Base-by-base conservation (phyloP, 2,113 vertebrate genomes). In the Eupsittula cactorum region DNA sequence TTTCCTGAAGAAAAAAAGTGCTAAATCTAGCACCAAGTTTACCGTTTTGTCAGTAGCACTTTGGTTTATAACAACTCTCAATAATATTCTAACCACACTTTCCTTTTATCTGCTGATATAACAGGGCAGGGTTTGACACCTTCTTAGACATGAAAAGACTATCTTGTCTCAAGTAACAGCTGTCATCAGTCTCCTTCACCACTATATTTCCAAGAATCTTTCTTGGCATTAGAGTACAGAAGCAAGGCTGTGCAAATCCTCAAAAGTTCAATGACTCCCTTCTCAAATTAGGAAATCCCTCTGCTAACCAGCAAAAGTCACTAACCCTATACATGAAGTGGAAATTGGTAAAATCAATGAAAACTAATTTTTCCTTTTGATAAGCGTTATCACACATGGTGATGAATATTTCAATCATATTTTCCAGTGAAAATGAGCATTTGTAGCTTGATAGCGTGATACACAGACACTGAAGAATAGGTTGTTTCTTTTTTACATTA, bases 131-230 rank as follows among this genome's bases (percentile, higher is more conserved):
- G 49, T 55, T 93, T 93, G 89, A 98, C 99, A 99, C 98, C 98
- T 98, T 97, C 94, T 95, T 98, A 98, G 98, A 98, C 98, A 98
- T 99, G 98, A 98, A 98, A 98, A 96, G 95, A 92, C 95, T 71
- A 95, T 92, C 95, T 65, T 76, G 95, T 95, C 94, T 96, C 88
- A 77, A 84, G 74, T 93, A 95, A 95, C 96, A 97, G 92, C 95
- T 97, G 53, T 53, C 80, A 31, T 92, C 78, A 81, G 55, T 69
- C 79, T 88, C 90, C 73, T 79, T 62, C 15, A 27, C 59, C 82
- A 41, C 55, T 53, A 11, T 16, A 67, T 59, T 94, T 89, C 71
- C 78, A 92, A 69, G 53, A 74, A 68, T 79, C 47, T 82, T 93
- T 70, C 83, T 41, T 71, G 59, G 64, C 14, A 17, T 4, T 29